A percentile compares a stretch with the other conserved stretches of the same genome.
Conservation (phyloP, 1,140 invertebrate species). For the Zaprionus ghesquierei region DNA sequence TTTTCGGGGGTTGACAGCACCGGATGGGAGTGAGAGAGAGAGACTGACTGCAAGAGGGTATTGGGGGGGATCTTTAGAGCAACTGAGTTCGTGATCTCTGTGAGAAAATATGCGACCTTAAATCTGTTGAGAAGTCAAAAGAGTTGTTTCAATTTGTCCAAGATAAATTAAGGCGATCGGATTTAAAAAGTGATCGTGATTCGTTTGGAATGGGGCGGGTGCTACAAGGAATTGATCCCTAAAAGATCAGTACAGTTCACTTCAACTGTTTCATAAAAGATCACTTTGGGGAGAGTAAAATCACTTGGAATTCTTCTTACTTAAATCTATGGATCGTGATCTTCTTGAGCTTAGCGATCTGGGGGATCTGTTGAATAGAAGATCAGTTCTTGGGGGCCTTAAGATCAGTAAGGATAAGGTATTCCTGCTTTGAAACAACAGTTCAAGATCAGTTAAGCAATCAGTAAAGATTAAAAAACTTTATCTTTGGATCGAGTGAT, state of each 20-base stretch:
- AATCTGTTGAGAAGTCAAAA: background rate
- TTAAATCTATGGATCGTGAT: background rate
- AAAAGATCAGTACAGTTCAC: background rate
- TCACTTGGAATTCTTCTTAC: background rate
- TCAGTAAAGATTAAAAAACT: too few species aligned
- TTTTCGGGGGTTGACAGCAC: background rate
- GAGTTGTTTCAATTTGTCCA: background rate
- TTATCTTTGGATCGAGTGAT: background rate
- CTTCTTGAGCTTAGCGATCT: background rate
- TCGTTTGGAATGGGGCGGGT: too few species aligned
- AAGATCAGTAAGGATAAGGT: background rate
- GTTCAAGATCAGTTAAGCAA: too few species aligned
- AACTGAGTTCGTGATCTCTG: constrained; percentile 19
- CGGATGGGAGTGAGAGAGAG: background rate
- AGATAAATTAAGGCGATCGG: background rate
- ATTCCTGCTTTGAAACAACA: too few species aligned
- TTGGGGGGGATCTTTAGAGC: background rate
- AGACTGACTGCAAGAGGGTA: background rate
- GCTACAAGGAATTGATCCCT: background rate
- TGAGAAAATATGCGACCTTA: constrained; percentile 12
- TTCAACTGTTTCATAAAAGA: background rate
- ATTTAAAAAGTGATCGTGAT: background rate
- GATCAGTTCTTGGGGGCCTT: background rate
- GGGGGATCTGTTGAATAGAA: background rate
- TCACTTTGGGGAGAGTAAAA: background rate